Percentiles rank a stretch among this genome's conserved stretches.
Evolutionary conservation across 2,797 vertebrate genomes (phyloP).

Genomic region (Eulemur coronatus): DNA sequence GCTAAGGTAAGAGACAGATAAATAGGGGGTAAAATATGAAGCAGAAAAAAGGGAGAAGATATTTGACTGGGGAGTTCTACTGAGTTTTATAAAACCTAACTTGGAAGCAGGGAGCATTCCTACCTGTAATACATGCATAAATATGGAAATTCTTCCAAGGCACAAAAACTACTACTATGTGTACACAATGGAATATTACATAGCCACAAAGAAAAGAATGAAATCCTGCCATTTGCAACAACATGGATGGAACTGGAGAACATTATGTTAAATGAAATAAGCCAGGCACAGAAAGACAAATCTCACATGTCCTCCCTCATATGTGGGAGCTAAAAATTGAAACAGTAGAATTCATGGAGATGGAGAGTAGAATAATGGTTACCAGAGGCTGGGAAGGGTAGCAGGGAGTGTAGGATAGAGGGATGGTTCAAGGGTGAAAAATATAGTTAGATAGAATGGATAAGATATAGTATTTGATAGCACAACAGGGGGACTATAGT

Average conservation of each 20-base stretch:
- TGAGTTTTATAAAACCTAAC: not conserved
- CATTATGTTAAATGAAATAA: not conserved
- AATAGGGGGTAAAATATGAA: not conserved
- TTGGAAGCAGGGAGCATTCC: not conserved
- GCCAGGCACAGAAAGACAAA: not conserved
- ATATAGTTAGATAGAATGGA: not conserved
- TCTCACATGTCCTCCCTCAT: not conserved
- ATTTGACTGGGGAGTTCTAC: not conserved
- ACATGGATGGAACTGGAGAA: not conserved
- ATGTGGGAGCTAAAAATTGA: not conserved
- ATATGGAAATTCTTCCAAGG: not conserved
- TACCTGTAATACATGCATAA: not conserved
- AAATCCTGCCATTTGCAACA: not conserved
- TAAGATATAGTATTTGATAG: not conserved
- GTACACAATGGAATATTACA: not conserved
- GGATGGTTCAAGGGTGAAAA: not conserved
- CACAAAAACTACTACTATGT: not conserved
- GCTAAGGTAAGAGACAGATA: not conserved
- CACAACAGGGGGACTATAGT: not conserved
- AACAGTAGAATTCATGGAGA: not conserved
- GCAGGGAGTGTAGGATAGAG: not conserved
- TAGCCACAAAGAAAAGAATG: not conserved
- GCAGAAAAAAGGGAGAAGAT: not conserved
- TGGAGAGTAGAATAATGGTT: not conserved
- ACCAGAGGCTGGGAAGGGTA: not conserved